A percentile compares a stretch with the other conserved stretches of the same genome.
phyloP scores from a whole-genome alignment of 1,140 invertebrate genomes.

The Adoxophyes honmai region DNA sequence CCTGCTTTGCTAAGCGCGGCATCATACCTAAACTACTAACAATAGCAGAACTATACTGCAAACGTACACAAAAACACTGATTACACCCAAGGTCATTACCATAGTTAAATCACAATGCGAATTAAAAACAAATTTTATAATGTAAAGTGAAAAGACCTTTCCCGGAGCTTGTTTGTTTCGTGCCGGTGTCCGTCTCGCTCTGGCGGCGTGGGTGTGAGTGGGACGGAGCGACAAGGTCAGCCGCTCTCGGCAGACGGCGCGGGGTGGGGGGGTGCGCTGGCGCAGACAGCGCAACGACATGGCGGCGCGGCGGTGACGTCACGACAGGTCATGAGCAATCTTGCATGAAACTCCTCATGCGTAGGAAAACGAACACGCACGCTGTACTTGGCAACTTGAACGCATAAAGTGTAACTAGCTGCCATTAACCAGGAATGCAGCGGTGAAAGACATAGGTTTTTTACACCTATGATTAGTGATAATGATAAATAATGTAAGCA shows the following conservation, averaged over 20 bases:
- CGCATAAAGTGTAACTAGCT: constrained; percentile 36
- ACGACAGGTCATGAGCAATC: constrained; percentile 36
- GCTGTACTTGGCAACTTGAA: constrained; percentile 17
- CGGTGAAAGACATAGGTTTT: constrained; percentile 5
- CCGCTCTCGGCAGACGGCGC: constrained; percentile 61
- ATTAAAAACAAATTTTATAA: constrained; percentile 62
- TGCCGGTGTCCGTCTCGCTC: constrained; percentile 38
- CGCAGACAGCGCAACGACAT: constrained; percentile 62
- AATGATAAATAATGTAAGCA: not conserved
- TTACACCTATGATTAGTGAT: not conserved
- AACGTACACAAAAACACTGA: not conserved
- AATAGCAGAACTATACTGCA: constrained; percentile 3
- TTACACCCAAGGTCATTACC: constrained; percentile 55
- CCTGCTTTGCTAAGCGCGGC: too few species aligned
- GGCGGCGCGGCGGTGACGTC: constrained; percentile 60
- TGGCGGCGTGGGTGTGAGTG: constrained; percentile 38
- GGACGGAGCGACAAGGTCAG: constrained; percentile 66
- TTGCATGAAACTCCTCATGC: constrained; percentile 52
- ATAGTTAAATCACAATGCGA: constrained; percentile 55
- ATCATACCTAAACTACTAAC: not conserved
- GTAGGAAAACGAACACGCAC: constrained; percentile 52
- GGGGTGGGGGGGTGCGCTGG: constrained; percentile 44
- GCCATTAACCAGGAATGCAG: not conserved
- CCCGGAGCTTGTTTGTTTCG: constrained; percentile 55
- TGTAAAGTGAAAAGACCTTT: constrained; percentile 62